A percentile compares a stretch with the other conserved stretches of the same genome.
Conservation (phyloP, 2,888 invertebrate species). For the Epinotia ramella region DNA sequence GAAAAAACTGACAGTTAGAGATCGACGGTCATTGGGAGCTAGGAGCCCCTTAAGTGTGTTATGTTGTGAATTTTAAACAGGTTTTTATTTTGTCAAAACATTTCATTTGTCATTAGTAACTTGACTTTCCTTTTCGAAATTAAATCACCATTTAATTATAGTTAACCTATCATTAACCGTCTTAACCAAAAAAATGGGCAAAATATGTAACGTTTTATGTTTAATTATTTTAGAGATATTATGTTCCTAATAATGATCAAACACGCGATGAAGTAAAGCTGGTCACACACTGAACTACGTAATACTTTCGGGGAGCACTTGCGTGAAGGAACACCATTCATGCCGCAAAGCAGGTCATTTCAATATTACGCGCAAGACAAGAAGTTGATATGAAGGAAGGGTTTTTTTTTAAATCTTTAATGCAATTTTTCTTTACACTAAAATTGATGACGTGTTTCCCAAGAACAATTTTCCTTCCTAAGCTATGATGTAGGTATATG, state of each 20-base stretch:
- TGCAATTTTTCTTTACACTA: too few species aligned
- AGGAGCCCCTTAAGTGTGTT: too few species aligned
- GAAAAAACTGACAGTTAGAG: too few species aligned
- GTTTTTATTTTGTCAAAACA: background rate
- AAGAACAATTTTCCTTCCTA: too few species aligned
- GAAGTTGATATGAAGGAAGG: too few species aligned
- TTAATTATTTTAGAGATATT: background rate
- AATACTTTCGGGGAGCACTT: background rate
- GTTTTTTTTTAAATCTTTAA: too few species aligned
- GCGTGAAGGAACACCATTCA: background rate
- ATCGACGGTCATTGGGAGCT: too few species aligned
- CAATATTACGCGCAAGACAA: too few species aligned
- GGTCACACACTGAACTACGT: background rate
- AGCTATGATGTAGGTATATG: too few species aligned
- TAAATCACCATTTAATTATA: background rate
- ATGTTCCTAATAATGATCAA: background rate
- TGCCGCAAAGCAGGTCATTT: too few species aligned
- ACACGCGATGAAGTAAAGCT: conserved; percentile 8
- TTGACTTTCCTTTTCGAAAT: background rate
- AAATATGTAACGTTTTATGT: background rate
- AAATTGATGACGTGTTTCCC: too few species aligned
- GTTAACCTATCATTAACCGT: background rate
- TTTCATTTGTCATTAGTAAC: background rate
- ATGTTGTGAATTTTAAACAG: background rate
- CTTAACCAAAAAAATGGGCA: too few species aligned